Evolutionary conservation across 2,113 vertebrate genomes (phyloP).

Genomic region (Poeciliopsis prolifica): DNA sequence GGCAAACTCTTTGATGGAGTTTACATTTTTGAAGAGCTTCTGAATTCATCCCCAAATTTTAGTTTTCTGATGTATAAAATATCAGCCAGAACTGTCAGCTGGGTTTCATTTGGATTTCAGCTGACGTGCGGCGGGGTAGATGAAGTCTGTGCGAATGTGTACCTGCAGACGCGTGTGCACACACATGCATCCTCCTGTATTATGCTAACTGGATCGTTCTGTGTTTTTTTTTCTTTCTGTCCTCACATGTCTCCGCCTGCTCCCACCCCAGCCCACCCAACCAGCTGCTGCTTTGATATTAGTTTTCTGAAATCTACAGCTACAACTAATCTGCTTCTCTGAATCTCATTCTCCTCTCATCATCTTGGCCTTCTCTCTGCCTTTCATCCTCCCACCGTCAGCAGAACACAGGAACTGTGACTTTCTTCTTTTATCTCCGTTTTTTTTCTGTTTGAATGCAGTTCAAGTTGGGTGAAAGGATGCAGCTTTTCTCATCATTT

Average conservation of each 20-base stretch:
- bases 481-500: conserved; percentile 27
- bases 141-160: conserved; percentile 4
- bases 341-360: conserved; percentile 53
- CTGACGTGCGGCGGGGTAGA: no score
- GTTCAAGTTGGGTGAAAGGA: conserved; percentile 35
- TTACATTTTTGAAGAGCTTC: conserved; percentile 76
- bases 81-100: conserved; percentile 52
- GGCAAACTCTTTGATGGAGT: conserved; percentile 72
- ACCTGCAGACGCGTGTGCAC: conserved; percentile 10
- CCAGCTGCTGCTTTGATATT: conserved; percentile 80
- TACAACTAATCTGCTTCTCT: conserved; percentile 62
- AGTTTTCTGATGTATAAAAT: conserved; percentile 70
- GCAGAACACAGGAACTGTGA: conserved; percentile 30
- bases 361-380: conserved; percentile 17
- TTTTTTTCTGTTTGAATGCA: conserved; percentile 16
- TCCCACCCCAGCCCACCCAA: conserved; percentile 46
- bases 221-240: conserved; percentile 55
- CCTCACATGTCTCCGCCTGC: conserved; percentile 57
- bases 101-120: conserved; percentile 31
- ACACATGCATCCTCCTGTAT: conserved; percentile 35
- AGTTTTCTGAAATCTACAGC: conserved; percentile 74
- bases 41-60: conserved; percentile 65
- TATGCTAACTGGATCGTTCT: conserved; percentile 34
- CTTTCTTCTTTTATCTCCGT: background rate
- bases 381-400: conserved; percentile 58